Conservation (phyloP, 2,888 invertebrate species). For the Scelioninae gen. 1 region DNA sequence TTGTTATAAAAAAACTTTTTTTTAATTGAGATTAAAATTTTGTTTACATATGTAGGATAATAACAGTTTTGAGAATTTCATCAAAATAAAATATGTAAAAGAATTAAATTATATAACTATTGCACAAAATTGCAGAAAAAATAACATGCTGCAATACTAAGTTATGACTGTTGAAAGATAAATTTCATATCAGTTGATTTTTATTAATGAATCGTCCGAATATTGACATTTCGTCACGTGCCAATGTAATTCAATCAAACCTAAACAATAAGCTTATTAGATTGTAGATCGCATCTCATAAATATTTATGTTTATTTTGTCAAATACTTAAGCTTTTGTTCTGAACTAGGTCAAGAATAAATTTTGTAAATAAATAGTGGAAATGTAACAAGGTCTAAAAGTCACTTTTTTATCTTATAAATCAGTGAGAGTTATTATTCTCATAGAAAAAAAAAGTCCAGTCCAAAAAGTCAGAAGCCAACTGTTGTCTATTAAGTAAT, state of each 20-base stretch:
- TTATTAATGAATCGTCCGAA: conserved; percentile 1
- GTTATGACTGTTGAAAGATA: no score
- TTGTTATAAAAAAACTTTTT: no score
- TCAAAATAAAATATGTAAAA: not conserved
- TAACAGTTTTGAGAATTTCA: not conserved
- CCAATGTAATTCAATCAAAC: conserved; percentile 2
- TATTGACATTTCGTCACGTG: conserved; percentile 16
- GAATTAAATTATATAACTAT: not conserved
- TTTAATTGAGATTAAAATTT: not conserved
- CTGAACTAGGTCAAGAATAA: conserved; percentile 56
- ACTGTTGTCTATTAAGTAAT: no score
- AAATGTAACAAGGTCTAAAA: conserved; percentile 29
- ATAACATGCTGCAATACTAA: not conserved
- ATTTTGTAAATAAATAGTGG: conserved; percentile 34
- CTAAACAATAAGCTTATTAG: conserved; percentile 13
- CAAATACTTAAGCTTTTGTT: conserved; percentile 15
- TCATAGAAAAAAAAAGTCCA: no score
- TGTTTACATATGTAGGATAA: not conserved
- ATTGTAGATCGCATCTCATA: conserved; percentile 15
- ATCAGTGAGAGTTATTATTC: no score
- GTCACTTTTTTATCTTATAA: conserved; percentile 25
- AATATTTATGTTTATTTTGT: conserved; percentile 45
- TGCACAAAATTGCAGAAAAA: not conserved
- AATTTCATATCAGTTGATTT: not conserved
- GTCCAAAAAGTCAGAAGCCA: no score